Evolutionary conservation across 2,888 invertebrate species (phyloP).

Genomic region (Cremastinae sp.): DNA sequence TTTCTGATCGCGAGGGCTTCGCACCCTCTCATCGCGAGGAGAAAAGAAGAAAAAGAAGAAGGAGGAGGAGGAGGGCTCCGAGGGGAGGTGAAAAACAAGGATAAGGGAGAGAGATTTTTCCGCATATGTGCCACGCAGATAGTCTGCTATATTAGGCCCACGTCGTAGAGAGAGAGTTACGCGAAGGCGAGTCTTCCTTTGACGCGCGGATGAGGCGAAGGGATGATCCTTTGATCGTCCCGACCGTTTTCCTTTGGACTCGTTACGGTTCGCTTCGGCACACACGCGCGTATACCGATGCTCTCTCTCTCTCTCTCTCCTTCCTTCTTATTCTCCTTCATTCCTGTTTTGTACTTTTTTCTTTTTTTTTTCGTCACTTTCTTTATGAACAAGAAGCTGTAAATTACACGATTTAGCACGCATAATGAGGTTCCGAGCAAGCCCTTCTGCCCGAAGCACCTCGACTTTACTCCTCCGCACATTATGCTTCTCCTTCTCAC

Average conservation of each 20-base stretch:
- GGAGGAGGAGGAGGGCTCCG: not conserved
- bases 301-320: not conserved
- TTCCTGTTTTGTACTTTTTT: not conserved
- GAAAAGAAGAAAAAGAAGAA: conserved; percentile 36
- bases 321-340: too few relatives aligned
- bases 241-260: conserved; percentile 60
- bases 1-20: not conserved
- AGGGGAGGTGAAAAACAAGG: conserved; percentile 38
- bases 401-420: conserved; percentile 5
- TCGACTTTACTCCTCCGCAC: conserved; percentile 44
- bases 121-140: conserved; percentile 24
- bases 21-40: not conserved
- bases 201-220: conserved; percentile 68
- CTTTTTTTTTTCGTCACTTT: not conserved
- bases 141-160: conserved; percentile 30
- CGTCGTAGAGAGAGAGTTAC: conserved; percentile 51
- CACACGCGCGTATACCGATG: conserved; percentile 4
- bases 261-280: conserved; percentile 56
- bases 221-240: conserved; percentile 74
- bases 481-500: conserved; percentile 35
- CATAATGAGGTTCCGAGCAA: not conserved
- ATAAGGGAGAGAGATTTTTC: conserved; percentile 20
- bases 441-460: conserved; percentile 37
- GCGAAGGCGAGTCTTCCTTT: conserved; percentile 66
- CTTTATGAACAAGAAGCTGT: conserved; percentile 16